Percentiles rank a stretch among this genome's conserved stretches.
Evolutionary conservation across 2,888 invertebrate species (phyloP).

Genomic region (Drosophila emarginata): DNA sequence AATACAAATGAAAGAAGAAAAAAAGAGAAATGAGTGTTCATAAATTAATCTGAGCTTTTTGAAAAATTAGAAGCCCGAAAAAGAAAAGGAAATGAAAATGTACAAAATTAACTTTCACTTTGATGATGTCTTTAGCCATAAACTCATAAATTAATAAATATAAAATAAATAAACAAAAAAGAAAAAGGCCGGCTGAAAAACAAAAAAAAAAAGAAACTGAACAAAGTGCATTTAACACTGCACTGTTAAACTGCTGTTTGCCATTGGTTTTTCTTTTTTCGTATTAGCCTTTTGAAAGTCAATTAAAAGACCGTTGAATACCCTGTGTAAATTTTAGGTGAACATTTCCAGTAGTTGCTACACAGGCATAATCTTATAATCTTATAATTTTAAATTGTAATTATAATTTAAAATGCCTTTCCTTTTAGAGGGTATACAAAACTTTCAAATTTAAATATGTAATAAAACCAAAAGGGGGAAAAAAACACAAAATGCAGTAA

Average conservation of each 20-base stretch:
- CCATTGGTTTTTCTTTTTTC: constrained; percentile 27
- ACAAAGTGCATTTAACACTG: constrained; percentile 49
- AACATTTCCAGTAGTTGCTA: no score
- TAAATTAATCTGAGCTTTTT: constrained; percentile 43
- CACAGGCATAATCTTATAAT: no score
- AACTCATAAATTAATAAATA: constrained; percentile 64
- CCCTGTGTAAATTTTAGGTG: no score
- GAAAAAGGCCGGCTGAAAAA: constrained; percentile 29
- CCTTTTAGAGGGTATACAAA: no score
- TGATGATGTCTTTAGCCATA: constrained; percentile 66
- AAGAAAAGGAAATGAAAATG: constrained; percentile 32
- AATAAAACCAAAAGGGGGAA: constrained; percentile 8
- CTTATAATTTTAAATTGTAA: no score
- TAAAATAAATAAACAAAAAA: constrained; percentile 29
- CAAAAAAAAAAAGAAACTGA: constrained; percentile 23
- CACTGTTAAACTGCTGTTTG: constrained; percentile 20
- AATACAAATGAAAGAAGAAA: constrained; percentile 5
- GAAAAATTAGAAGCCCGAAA: constrained; percentile 29
- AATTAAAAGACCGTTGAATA: not conserved
- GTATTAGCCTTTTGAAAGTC: constrained; percentile 44
- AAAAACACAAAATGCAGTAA: constrained; percentile 40
- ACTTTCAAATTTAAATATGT: constrained; percentile 66
- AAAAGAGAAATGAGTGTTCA: constrained; percentile 56
- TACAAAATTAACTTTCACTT: constrained; percentile 71
- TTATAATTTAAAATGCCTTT: no score